phyloP scores from a whole-genome alignment of 2,797 vertebrate genomes.

The Sebastes matsubarae region DNA sequence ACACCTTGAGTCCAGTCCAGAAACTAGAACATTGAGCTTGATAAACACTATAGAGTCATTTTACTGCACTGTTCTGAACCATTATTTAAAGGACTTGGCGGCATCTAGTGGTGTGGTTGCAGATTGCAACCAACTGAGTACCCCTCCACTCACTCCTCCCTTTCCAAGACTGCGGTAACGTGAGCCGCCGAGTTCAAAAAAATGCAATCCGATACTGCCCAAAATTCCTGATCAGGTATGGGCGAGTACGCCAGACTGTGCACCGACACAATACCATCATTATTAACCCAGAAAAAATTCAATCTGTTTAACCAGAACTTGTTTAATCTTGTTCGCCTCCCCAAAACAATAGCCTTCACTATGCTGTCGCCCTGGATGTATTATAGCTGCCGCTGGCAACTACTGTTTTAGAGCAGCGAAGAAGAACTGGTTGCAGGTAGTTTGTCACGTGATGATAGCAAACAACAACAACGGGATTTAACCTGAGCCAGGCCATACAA shows the following conservation, averaged over 20 bases:
- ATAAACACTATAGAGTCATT: neutral
- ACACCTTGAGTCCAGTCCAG: neutral
- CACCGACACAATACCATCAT: neutral
- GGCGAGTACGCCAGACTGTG: neutral
- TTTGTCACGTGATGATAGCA: too few species aligned
- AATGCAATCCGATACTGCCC: neutral
- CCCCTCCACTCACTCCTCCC: neutral
- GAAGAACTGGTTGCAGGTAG: too few species aligned
- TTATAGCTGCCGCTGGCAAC: too few species aligned
- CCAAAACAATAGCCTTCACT: too few species aligned
- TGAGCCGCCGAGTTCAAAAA: neutral
- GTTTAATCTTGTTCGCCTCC: rapidly evolving
- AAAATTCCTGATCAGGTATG: neutral
- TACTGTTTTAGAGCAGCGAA: too few species aligned
- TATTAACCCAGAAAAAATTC: neutral
- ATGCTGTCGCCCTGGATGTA: too few species aligned
- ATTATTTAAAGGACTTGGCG: neutral
- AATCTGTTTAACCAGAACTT: too few species aligned
- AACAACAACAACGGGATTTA: too few species aligned
- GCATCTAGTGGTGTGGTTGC: neutral
- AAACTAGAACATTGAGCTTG: neutral
- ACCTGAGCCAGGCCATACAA: too few species aligned
- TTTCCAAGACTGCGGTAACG: too few species aligned
- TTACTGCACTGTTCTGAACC: neutral
- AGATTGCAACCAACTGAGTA: neutral